Base-by-base conservation (phyloP, 2,888 invertebrate genomes). In the Lithophane socia region DNA sequence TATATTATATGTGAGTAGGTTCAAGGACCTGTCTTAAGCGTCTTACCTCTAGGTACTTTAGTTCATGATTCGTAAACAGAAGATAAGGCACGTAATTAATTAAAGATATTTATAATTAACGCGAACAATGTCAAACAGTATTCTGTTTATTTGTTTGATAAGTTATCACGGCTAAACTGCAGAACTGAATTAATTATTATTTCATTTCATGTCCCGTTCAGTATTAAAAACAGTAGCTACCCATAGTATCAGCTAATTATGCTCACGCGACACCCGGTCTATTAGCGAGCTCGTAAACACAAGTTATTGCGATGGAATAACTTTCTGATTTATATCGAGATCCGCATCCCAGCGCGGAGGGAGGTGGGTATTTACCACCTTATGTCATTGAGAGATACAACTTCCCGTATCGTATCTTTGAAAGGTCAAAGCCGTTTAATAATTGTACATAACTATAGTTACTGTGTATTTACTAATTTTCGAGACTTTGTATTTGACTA, bases 261-360 rank as follows among this genome's bases (percentile, higher is more conserved):
- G 77, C 69, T 84, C 83, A 84, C 79, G 86, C 82, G 68, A 49
- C 68, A 63, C 73, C 21, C 67, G 66, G 73, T 90, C 90, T 91
- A 91, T 92, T 92, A 92, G 91, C 87, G 84, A 83, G 82, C 88
- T 91, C 91, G 91, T 93, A 92, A 92, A 92, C 87, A 82, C 85
- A 86, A 89, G 91, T 93, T 91, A 92, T 91, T 87, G 90, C 90
- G 90, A 91, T 91, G 88, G 90, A 85, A 84, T 88, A 93, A 92
- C 91, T 93, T 93, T 92, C 89, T 92, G 92, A 92, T 93, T 92
- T 93, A 92, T 90, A 78, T 64, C 72, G 29, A 58, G 7, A 13
- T 2, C 44, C 61, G 44, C 52, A 5, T 75, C 60, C 72, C 86
- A 82, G 78, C 84, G 71, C 7, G 58, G 29, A n/a, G 13, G 18